Base-by-base conservation (phyloP, 1,140 invertebrate genomes). In the Lasioglossum albipes region DNA sequence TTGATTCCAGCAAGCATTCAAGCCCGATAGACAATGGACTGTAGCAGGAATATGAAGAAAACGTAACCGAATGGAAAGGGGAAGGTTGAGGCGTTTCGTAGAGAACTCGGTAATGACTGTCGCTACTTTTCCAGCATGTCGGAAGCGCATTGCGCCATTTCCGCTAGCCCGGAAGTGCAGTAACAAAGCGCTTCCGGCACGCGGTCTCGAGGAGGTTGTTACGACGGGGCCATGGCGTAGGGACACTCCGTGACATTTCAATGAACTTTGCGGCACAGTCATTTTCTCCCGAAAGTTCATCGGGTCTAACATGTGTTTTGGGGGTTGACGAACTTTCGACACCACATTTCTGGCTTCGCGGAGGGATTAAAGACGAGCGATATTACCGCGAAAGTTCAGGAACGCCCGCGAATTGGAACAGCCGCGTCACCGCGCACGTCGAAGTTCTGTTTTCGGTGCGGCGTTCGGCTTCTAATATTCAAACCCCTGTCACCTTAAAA, bases 131-230 rank as follows among this genome's bases (percentile, higher is more conserved):
- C 85, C 85, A 77, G 74, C 79, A 66, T 86, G 86, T 88, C 86
- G 87, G 86, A 88, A 88, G 84, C 82, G 84, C 80, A 85, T 88
- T 88, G 86, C 84, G 71, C 86, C 79, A 77, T 88, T 88, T 88
- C 87, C 87, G 87, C 86, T 84, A 73, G 84, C 86, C 84, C 88
- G 86, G 85, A 89, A 89, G 88, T 86, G 79, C 83, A 83, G 82
- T 84, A 87, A 90, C 89, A 88, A 91, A 90, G 88, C 87, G 87
- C 81, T 89, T 90, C 85, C 85, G 87, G 81, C 83, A 84, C 83
- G 85, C 87, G 87, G 88, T 83, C 87, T 82, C 87, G 85, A 85
- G 82, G 79, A 87, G 86, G 78, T 86, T 86, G 85, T 87, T 86
- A 87, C 73, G 76, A 64, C 54, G 73, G 62, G 61, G 64, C 27